phyloP scores from a whole-genome alignment of 2,888 invertebrate genomes.

The Sarcophaga subvicina region DNA sequence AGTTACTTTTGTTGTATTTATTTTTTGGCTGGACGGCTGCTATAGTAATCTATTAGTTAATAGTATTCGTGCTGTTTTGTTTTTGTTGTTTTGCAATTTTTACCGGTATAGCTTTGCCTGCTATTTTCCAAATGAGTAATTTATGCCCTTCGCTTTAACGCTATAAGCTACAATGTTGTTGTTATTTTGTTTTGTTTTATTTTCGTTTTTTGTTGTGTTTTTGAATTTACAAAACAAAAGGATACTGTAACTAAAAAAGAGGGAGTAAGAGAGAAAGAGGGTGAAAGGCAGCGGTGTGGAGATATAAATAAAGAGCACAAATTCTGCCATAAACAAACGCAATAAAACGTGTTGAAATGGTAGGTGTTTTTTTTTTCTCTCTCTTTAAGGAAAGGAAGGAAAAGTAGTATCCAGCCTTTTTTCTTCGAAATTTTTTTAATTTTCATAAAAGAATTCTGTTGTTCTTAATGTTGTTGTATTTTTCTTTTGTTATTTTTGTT shows the following conservation, averaged over 20 bases:
- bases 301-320: not conserved
- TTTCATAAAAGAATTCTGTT: not conserved
- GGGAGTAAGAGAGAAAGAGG: not conserved
- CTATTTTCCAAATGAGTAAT: conserved; percentile 64
- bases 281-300: not conserved
- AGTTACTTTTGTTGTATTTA: not conserved
- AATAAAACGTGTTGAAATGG: conserved; percentile 55
- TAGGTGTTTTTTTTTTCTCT: conserved; percentile 24
- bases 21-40: conserved; percentile 15
- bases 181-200: conserved; percentile 9
- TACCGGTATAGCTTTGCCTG: conserved; percentile 40
- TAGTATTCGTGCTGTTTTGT: conserved; percentile 17
- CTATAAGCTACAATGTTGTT: conserved; percentile 5
- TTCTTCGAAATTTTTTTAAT: conserved; percentile 10
- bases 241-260: not conserved
- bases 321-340: not conserved
- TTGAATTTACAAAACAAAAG: not conserved
- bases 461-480: not conserved
- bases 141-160: conserved; percentile 43
- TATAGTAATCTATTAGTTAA: conserved; percentile 17
- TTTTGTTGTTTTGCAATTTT: conserved; percentile 22
- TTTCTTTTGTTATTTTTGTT: not conserved
- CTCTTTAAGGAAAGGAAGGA: conserved; percentile 12
- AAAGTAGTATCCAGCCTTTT: not conserved
- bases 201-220: not conserved